A percentile compares a stretch with the other conserved stretches of the same genome.
phyloP scores from a whole-genome alignment of 2,113 vertebrate genomes.

The Colistium nudipinnis region DNA sequence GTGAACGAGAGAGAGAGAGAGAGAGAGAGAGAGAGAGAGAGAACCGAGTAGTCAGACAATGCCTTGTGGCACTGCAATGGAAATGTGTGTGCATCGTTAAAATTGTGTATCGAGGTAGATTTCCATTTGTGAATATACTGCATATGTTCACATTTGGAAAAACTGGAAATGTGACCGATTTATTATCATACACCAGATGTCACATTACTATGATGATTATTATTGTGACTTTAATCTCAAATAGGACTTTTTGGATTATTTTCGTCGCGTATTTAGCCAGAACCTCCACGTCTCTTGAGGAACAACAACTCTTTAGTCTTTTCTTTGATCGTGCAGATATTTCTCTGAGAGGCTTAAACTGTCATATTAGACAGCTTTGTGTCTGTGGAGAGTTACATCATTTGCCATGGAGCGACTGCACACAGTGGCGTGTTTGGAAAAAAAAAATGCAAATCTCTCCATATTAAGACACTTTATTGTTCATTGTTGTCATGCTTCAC shows the following conservation, averaged over 20 bases:
- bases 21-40: neutral
- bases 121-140: too few relatives aligned
- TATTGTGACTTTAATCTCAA: neutral
- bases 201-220: too few relatives aligned
- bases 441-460: slow-evolving; percentile 52
- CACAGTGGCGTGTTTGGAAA: slow-evolving; percentile 33
- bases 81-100: neutral
- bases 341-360: slow-evolving; percentile 62
- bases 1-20: neutral
- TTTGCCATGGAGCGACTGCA: slow-evolving; percentile 25
- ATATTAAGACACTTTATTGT: slow-evolving; percentile 45
- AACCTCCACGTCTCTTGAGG: neutral
- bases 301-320: slow-evolving; percentile 24
- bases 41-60: neutral
- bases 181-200: neutral
- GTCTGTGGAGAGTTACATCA: slow-evolving; percentile 42
- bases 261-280: neutral
- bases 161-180: too few relatives aligned
- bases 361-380: slow-evolving; percentile 61
- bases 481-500: slow-evolving; percentile 35
- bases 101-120: neutral
- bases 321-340: slow-evolving; percentile 48
- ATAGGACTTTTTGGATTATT: neutral
- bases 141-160: too few relatives aligned
- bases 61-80: neutral